Base-by-base conservation (phyloP, 2,797 vertebrate genomes). In the Tarsius wallacei region DNA sequence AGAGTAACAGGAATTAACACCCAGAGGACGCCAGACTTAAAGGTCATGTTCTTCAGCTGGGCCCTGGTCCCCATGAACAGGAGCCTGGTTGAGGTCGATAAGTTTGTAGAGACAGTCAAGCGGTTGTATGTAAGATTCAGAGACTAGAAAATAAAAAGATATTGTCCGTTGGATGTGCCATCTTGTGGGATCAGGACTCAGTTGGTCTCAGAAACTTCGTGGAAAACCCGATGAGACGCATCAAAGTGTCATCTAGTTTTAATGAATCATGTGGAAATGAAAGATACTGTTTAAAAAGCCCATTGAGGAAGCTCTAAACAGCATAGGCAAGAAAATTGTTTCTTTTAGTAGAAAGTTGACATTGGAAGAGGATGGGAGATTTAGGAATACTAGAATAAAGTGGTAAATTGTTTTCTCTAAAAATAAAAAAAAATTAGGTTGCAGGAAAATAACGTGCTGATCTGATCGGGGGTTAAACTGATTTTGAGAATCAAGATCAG, bases 401-500 rank as follows among this genome's bases (percentile, higher is more conserved):
- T 33, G 47, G 47, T 70, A 2, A n/a, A 93, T 74, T 87, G 36
- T 96, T 96, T 93, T 88, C 59, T 89, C 24, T 87, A 55, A 96
- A 94, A 90, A 77, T 74, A 21, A 47, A 64, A 84, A 83, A 91
- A 95, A 71, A 51, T 63, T 16, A 91, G 21, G 1, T 77, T 80
- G 21, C 17, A 89, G 28, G 15, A 26, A 11, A 22, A 92, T n/a
- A 96, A 53, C 36, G 9, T 92, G 53, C 31, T 73, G 55, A 90
- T 61, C 13, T 90, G 76, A 78, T 95, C 21, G 88, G 63, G 91
- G 49, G 17, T 92, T 96, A 96, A 96, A 93, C 21, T 93, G 63
- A 97, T 90, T 42, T 57, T 90, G 87, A 96, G 42, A 90, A 76
- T 92, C 87, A 87, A 95, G 55, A 82, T 90, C 24, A 97, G 86